These are phyloP conservation scores for Odocoileus virginianus DNA, from an alignment of 2,113 vertebrate genomes.

Conservation along the genomic window DNA sequence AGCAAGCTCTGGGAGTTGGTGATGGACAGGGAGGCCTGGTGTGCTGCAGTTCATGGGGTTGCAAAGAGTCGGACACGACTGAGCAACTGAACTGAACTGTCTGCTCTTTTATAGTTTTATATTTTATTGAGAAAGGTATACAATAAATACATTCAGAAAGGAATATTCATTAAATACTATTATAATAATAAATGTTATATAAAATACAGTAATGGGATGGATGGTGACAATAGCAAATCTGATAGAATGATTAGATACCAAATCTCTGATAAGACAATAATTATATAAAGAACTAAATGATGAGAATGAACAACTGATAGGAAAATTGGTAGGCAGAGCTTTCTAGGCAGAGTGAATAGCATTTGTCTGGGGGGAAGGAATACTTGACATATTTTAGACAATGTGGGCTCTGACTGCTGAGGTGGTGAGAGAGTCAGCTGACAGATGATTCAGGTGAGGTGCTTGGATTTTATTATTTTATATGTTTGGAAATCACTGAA, in stretches of 20 bases:
- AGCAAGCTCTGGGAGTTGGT: background rate
- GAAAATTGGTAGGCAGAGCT: background rate
- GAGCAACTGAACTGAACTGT: background rate
- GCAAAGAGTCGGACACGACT: fast-evolving
- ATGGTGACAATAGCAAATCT: background rate
- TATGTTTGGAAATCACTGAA: background rate
- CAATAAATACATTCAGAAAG: background rate
- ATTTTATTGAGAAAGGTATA: background rate
- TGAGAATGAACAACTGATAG: background rate
- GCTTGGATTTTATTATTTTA: background rate
- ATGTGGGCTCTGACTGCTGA: background rate
- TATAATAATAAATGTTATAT: background rate
- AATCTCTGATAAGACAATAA: background rate
- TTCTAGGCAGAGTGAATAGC: background rate
- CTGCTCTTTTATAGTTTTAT: background rate
- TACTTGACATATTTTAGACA: background rate
- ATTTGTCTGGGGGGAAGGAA: fast-evolving
- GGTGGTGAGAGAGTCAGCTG: background rate
- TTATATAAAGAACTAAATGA: background rate
- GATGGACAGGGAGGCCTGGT: background rate
- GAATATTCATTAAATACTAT: background rate
- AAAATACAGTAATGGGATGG: background rate
- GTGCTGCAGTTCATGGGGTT: fast-evolving
- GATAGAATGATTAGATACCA: background rate
- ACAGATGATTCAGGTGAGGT: background rate